Conservation (phyloP, 2,797 vertebrate genomes). For the Schizopygopsis malacanthus region DNA sequence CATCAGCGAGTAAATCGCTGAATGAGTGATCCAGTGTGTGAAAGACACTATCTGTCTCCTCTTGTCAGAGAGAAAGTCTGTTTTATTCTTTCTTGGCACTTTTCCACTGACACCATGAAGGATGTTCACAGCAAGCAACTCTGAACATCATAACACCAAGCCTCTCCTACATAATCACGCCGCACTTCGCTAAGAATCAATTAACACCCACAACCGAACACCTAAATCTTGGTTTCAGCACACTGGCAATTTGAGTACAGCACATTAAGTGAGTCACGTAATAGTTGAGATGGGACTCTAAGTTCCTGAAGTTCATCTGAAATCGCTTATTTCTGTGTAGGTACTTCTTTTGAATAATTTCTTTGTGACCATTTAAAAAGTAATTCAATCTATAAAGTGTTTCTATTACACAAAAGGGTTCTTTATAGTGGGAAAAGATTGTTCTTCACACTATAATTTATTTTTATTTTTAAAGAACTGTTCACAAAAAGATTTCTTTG, state of each 20-base stretch:
- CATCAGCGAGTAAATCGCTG: background rate
- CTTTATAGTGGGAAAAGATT: background rate
- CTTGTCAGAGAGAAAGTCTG: conserved; percentile 1
- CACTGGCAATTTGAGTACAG: background rate
- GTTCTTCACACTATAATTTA: background rate
- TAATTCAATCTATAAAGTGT: background rate
- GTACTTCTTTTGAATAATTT: background rate
- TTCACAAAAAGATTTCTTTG: background rate
- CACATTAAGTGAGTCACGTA: conserved; percentile 12
- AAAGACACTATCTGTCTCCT: conserved; percentile 11
- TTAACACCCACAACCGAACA: conserved; percentile 24
- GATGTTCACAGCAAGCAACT: conserved; percentile 9
- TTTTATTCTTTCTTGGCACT: conserved; percentile 31
- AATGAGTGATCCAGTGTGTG: conserved; percentile 23
- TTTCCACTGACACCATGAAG: conserved; percentile 10
- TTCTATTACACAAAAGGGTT: background rate
- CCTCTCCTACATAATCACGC: conserved; percentile 28
- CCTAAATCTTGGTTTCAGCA: background rate
- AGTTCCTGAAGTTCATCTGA: conserved; percentile 20
- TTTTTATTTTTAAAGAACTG: background rate
- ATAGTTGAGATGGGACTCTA: background rate
- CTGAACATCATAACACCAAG: conserved; percentile 20
- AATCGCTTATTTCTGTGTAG: background rate
- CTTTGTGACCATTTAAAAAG: background rate
- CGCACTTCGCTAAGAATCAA: conserved; percentile 2